phyloP scores from a whole-genome alignment of 1,140 invertebrate species.

The Chlorops oryzae region DNA sequence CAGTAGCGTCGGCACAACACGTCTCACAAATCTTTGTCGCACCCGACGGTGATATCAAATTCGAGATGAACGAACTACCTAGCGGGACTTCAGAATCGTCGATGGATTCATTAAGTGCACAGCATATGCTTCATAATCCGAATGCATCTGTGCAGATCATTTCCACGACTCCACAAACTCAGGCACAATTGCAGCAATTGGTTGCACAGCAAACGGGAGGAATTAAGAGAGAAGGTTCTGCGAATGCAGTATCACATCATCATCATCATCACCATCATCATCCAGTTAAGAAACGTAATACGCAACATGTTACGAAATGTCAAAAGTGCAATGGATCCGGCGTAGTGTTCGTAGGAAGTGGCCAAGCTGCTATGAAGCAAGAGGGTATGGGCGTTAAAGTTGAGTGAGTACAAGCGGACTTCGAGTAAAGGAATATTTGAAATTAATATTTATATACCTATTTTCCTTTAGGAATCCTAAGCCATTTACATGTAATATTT shows the following conservation, averaged over 20 bases:
- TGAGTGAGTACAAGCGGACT: constrained; percentile 28
- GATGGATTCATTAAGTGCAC: constrained; percentile 47
- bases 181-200: constrained; percentile 37
- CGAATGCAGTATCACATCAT: too few relatives aligned
- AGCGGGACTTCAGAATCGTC: constrained; percentile 37
- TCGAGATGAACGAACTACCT: constrained; percentile 52
- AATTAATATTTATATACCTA: constrained; percentile 3
- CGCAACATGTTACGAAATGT: constrained; percentile 76
- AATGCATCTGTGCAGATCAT: constrained; percentile 41
- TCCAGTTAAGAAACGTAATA: constrained; percentile 73
- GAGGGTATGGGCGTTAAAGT: constrained; percentile 31
- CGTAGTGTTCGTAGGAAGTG: constrained; percentile 71
- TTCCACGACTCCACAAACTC: constrained; percentile 38
- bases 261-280: constrained; percentile 51
- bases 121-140: constrained; percentile 47
- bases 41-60: constrained; percentile 54
- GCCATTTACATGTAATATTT: constrained; percentile 81
- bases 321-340: constrained; percentile 82
- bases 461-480: constrained; percentile 50
- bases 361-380: constrained; percentile 29
- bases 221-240: too few relatives aligned
- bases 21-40: constrained; percentile 59
- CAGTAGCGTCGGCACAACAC: constrained; percentile 14
- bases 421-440: not conserved
- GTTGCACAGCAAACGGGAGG: constrained; percentile 32